phyloP scores from a whole-genome alignment of 1,140 invertebrate genomes.

The Artemia franciscana region DNA sequence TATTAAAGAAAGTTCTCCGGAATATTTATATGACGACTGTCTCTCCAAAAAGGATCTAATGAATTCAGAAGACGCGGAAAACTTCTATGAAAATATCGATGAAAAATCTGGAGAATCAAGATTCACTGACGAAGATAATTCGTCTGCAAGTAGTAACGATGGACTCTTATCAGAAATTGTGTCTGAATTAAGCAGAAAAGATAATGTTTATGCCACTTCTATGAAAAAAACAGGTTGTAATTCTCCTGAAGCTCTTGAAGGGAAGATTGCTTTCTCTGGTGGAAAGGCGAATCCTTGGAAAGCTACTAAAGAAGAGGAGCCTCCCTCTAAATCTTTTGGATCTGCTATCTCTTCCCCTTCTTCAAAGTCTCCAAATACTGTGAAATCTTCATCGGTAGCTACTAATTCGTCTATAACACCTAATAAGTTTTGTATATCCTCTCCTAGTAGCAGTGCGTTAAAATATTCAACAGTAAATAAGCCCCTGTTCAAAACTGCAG shows the following conservation, averaged over 20 bases:
- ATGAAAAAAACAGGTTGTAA: slow-evolving; percentile 2
- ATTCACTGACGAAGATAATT: slow-evolving; percentile 12
- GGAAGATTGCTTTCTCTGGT: neutral
- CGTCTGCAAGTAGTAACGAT: slow-evolving; percentile 22
- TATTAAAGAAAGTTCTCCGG: slow-evolving; percentile 15
- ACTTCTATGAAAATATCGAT: slow-evolving; percentile 65
- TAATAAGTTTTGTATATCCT: neutral
- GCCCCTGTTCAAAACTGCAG: too few species aligned
- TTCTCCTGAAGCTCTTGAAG: neutral
- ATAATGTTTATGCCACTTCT: slow-evolving; percentile 53
- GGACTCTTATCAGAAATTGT: slow-evolving; percentile 59
- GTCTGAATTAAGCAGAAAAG: slow-evolving; percentile 54
- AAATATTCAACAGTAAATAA: too few species aligned
- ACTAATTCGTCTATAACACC: neutral
- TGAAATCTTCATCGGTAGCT: neutral
- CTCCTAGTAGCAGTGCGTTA: neutral
- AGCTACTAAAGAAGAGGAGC: neutral
- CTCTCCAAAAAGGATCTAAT: slow-evolving; percentile 29
- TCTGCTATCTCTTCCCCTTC: neutral
- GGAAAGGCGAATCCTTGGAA: neutral
- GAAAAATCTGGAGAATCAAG: slow-evolving; percentile 27
- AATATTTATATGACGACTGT: slow-evolving; percentile 44
- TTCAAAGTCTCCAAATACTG: neutral
- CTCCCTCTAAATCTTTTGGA: neutral
- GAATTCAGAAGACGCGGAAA: slow-evolving; percentile 27